phyloP scores from a whole-genome alignment of 2,888 invertebrate genomes.

The Ectemnius cavifrons region DNA sequence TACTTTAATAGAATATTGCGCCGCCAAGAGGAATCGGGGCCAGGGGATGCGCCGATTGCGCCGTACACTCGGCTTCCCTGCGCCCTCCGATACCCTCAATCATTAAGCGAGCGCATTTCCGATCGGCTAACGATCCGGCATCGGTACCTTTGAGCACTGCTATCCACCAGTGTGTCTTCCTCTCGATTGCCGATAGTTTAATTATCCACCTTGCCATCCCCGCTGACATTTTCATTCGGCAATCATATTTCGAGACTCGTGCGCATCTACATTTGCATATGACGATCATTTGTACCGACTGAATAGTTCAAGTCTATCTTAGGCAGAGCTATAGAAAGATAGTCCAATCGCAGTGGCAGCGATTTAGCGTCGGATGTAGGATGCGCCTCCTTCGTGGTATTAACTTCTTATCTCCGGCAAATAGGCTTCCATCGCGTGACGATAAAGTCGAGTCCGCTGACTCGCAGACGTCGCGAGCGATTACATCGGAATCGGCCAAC shows the following conservation, averaged over 20 bases:
- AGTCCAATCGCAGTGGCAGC: too few relatives aligned
- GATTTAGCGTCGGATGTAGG: too few relatives aligned
- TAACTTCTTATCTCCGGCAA: too few relatives aligned
- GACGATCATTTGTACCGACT: too few relatives aligned
- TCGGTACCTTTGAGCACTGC: conserved; percentile 55
- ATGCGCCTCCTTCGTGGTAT: too few relatives aligned
- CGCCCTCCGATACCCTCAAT: conserved; percentile 52
- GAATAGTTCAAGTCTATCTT: too few relatives aligned
- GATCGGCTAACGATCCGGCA: conserved; percentile 50
- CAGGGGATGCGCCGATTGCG: conserved; percentile 16
- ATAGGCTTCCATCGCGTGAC: too few relatives aligned
- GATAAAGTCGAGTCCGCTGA: too few relatives aligned
- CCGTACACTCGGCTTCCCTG: conserved; percentile 23
- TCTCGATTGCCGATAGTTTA: conserved; percentile 15
- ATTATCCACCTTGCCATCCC: conserved; percentile 10
- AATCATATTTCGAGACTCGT: too few relatives aligned
- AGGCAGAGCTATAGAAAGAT: too few relatives aligned
- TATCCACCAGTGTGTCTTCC: not conserved
- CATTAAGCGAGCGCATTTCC: conserved; percentile 53
- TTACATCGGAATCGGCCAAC: conserved; percentile 44
- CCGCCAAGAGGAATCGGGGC: conserved; percentile 9
- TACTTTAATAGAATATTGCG: conserved; percentile 59
- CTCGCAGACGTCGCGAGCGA: conserved; percentile 39
- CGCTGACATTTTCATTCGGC: not conserved
- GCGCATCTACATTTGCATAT: too few relatives aligned